phyloP scores from a whole-genome alignment of 2,113 vertebrate genomes.

The Lamprologus tigripictilis region DNA sequence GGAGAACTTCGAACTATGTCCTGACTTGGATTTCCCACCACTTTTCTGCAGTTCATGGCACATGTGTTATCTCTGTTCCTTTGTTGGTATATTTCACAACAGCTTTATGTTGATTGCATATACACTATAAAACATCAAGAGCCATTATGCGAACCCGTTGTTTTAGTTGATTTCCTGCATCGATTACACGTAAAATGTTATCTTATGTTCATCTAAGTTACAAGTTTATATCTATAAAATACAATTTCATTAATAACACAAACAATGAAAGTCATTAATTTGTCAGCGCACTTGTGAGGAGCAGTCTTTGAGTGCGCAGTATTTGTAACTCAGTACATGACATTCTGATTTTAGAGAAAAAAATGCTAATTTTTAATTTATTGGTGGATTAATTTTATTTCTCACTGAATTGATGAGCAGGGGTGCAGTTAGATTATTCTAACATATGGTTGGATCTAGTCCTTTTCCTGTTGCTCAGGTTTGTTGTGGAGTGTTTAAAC shows the following conservation, averaged over 20 bases:
- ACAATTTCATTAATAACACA: neutral
- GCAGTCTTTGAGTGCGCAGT: rapidly evolving
- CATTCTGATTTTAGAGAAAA: neutral
- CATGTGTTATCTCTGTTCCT: neutral
- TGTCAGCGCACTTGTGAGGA: neutral
- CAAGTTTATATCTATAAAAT: neutral
- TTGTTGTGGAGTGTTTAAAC: neutral
- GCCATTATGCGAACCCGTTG: neutral
- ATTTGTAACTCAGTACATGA: neutral
- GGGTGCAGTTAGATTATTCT: neutral
- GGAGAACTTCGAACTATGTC: neutral
- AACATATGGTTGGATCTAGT: neutral
- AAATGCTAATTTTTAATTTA: neutral
- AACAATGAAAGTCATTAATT: neutral
- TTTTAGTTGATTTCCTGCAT: neutral
- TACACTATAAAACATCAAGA: neutral
- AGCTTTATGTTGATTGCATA: neutral
- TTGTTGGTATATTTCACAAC: neutral
- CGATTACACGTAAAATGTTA: neutral
- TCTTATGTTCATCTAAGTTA: rapidly evolving
- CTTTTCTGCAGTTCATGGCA: neutral
- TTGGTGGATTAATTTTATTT: neutral
- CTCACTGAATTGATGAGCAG: neutral
- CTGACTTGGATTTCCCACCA: neutral
- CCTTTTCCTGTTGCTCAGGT: neutral